Evolutionary conservation across 2,113 vertebrate species (phyloP).

Genomic region (Orthochromis malagaraziensis): DNA sequence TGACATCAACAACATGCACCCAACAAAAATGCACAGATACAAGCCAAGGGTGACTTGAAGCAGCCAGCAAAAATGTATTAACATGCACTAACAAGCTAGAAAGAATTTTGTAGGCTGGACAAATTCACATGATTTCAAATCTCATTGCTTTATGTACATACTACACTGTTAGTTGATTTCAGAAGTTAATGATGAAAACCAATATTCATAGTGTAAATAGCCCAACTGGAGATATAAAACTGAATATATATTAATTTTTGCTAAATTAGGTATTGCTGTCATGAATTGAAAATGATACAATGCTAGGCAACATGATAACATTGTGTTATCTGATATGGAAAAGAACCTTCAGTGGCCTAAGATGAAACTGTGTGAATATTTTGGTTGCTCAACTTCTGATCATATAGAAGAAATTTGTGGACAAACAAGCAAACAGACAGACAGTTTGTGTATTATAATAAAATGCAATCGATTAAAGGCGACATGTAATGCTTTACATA

Average conservation of each 20-base stretch:
- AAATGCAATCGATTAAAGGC: background rate
- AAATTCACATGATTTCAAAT: background rate
- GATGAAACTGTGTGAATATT: background rate
- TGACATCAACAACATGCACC: background rate
- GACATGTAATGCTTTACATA: background rate
- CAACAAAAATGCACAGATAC: background rate
- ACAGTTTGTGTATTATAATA: background rate
- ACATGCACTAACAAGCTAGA: background rate
- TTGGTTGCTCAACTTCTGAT: background rate
- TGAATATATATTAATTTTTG: background rate
- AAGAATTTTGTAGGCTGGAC: background rate
- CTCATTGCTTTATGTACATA: background rate
- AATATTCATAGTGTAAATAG: background rate
- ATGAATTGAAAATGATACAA: background rate
- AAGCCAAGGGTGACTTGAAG: background rate
- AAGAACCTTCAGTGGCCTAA: background rate
- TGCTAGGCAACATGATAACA: background rate
- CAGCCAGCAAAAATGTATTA: background rate
- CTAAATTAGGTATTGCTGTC: background rate
- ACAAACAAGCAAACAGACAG: background rate
- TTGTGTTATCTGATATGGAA: background rate
- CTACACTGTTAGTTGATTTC: background rate
- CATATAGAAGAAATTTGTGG: background rate
- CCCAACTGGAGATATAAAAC: background rate
- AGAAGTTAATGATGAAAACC: background rate